These are phyloP conservation scores for Radopholus similis DNA, from an alignment of 1,140 invertebrate species.

Conservation along the genomic window DNA sequence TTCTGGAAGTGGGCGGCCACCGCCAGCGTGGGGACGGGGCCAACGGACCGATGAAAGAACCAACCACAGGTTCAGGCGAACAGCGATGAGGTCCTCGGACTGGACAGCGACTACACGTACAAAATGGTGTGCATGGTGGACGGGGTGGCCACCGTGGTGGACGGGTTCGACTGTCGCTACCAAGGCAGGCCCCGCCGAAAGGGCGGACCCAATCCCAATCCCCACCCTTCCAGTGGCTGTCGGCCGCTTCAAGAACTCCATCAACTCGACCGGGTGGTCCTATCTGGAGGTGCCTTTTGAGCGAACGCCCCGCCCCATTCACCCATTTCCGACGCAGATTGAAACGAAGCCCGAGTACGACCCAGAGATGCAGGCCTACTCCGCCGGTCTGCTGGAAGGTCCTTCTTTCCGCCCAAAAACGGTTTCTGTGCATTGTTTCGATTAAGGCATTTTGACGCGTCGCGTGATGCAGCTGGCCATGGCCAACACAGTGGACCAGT, in stretches of 20 bases:
- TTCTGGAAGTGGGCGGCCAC: no score
- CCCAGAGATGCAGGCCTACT: constrained; percentile 49
- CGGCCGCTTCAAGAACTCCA: constrained; percentile 50
- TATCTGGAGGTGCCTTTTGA: constrained; percentile 45
- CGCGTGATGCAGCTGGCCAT: constrained; percentile 42
- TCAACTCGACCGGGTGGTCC: constrained; percentile 55
- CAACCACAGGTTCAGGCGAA: no score
- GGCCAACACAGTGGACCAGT: constrained; percentile 42
- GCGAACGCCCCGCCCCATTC: constrained; percentile 33
- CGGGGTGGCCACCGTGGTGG: constrained; percentile 39
- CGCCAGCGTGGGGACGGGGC: no score
- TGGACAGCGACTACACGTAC: constrained; percentile 50
- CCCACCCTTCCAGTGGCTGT: constrained; percentile 44
- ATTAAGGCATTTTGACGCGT: constrained; percentile 36
- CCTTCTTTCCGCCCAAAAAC: constrained; percentile 38
- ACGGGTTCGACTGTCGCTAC: constrained; percentile 50
- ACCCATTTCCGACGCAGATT: constrained; percentile 34
- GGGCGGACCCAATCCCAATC: background rate
- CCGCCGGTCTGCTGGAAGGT: constrained; percentile 61
- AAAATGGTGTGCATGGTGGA: constrained; percentile 48
- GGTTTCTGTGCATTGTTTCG: background rate
- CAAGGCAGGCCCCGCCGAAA: constrained; percentile 15
- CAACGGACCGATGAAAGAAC: no score
- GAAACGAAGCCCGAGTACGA: constrained; percentile 61
- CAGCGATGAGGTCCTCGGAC: no score